Evolutionary conservation across 2,888 invertebrate species (phyloP).

Genomic region (Ceratothoa steindachneri): DNA sequence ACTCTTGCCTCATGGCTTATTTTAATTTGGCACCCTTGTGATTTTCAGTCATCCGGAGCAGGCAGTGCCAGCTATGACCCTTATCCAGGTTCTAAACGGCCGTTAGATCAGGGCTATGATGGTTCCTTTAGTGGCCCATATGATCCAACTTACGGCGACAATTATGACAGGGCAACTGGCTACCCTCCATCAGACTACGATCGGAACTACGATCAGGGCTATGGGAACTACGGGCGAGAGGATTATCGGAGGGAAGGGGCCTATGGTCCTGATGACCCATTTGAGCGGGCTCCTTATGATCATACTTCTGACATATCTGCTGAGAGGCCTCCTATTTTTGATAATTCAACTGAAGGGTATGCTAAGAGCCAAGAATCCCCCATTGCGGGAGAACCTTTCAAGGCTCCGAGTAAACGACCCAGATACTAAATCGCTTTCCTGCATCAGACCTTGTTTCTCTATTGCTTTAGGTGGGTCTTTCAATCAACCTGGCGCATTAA

Average conservation of each 20-base stretch:
- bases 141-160: background rate
- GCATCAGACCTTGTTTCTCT: no score
- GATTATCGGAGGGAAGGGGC: background rate
- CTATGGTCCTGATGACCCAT: background rate
- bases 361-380: background rate
- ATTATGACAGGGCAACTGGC: conserved; percentile 6
- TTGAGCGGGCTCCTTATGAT: background rate
- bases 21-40: background rate
- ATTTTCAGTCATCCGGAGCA: background rate
- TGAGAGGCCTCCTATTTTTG: background rate
- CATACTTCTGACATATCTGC: background rate
- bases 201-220: background rate
- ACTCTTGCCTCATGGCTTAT: no score
- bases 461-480: no score
- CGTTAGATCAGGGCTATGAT: background rate
- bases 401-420: background rate
- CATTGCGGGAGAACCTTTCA: background rate
- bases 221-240: background rate
- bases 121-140: background rate
- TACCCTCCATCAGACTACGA: conserved; percentile 6
- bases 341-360: background rate
- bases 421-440: no score
- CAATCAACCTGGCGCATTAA: no score
- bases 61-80: background rate
- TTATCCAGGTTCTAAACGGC: background rate